Conservation (phyloP, 2,113 vertebrate genomes). For the Percopsis transmontana region DNA sequence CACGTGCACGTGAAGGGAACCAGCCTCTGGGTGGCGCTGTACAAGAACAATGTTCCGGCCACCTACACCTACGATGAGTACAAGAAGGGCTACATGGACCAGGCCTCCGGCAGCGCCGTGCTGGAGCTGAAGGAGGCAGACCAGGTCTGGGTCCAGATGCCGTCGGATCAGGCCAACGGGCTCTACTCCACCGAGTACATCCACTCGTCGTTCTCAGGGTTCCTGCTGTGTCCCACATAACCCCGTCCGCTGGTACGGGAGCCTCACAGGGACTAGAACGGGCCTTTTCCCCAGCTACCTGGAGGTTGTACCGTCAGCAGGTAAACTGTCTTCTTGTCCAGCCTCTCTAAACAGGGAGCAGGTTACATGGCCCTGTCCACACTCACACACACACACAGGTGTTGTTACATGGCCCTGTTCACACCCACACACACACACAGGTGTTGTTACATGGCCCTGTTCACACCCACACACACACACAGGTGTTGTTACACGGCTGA, state of each 20-base stretch:
- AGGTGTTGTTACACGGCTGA: too few species aligned
- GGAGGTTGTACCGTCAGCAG: too few species aligned
- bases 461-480: too few species aligned
- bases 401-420: too few species aligned
- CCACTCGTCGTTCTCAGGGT: slow-evolving; percentile 98
- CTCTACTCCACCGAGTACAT: slow-evolving; percentile 98
- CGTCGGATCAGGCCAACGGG: slow-evolving; percentile 97
- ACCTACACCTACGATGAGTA: slow-evolving; percentile 99
- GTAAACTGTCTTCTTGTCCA: too few species aligned
- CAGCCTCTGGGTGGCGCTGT: slow-evolving; percentile 96
- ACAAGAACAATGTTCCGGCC: slow-evolving; percentile 98
- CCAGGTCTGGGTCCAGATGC: slow-evolving; percentile 98
- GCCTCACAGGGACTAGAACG: too few species aligned
- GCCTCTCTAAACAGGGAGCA: too few species aligned
- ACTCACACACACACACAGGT: too few species aligned
- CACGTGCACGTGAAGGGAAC: slow-evolving; percentile 98
- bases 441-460: too few species aligned
- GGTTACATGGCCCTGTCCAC: too few species aligned
- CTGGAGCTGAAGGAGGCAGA: slow-evolving; percentile 96
- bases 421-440: too few species aligned
- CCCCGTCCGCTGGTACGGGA: slow-evolving; percentile 45
- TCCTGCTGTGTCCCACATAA: slow-evolving; percentile 98
- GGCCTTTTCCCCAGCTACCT: too few species aligned
- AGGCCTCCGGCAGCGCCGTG: slow-evolving; percentile 96
- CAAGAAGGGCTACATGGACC: slow-evolving; percentile 99